phyloP scores from a whole-genome alignment of 2,888 invertebrate genomes.

The Scaptomyza tumidula region DNA sequence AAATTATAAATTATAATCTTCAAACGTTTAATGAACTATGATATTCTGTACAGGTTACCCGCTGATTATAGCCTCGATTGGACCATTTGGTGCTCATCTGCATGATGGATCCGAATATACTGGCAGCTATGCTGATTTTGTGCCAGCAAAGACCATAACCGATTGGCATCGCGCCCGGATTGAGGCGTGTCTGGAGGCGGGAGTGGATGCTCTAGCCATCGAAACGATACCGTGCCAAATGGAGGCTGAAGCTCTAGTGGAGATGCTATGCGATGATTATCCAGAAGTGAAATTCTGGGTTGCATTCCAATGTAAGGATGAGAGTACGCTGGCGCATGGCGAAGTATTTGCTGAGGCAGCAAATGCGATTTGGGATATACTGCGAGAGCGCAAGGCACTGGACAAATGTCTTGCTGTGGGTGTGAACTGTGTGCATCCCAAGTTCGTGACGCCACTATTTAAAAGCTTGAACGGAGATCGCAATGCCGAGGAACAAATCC shows the following conservation, averaged over 20 bases:
- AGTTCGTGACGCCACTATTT: conserved; percentile 87
- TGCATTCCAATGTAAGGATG: conserved; percentile 93
- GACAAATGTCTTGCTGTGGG: conserved; percentile 92
- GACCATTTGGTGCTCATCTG: conserved; percentile 95
- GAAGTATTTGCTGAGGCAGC: conserved; percentile 91
- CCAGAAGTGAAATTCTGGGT: conserved; percentile 93
- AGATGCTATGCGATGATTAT: conserved; percentile 90
- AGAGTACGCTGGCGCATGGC: conserved; percentile 89
- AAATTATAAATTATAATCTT: no score
- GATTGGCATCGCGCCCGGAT: conserved; percentile 95
- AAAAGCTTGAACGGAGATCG: conserved; percentile 86
- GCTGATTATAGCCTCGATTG: conserved; percentile 94
- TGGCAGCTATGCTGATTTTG: conserved; percentile 91
- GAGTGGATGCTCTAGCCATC: conserved; percentile 93
- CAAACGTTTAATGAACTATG: no score
- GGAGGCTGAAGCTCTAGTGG: conserved; percentile 93
- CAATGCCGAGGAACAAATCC: conserved; percentile 85
- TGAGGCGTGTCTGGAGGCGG: conserved; percentile 90
- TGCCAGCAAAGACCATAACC: conserved; percentile 88
- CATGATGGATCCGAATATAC: conserved; percentile 97
- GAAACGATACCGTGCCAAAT: conserved; percentile 96
- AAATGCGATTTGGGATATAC: conserved; percentile 87
- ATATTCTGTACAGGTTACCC: conserved; percentile 83
- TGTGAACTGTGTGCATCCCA: conserved; percentile 93
- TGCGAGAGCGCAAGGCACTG: conserved; percentile 87